Base-by-base conservation (phyloP, 2,113 vertebrate genomes). In the Pagrus major region DNA sequence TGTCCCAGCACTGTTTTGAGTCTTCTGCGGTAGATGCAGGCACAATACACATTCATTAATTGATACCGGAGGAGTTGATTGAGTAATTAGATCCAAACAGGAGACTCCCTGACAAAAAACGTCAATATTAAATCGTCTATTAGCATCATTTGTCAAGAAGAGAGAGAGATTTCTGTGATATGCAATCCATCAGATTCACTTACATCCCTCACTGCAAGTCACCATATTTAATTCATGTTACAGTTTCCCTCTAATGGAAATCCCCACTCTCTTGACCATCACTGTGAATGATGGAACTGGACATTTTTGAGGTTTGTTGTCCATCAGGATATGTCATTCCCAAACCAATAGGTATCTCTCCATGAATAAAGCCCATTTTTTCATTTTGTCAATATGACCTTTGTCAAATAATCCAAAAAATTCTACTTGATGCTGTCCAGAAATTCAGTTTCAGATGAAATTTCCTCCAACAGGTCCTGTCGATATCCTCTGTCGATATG, bases 11-110 rank as follows among this genome's bases (percentile, higher is more conserved):
- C 67, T 59, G 78, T 60, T 80, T n/a, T 23, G 46, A 86, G 73
- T 88, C 81, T 63, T 85, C 77, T 86, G 85, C 81, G 55, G 78
- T 68, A 77, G 76, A 89, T 67, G 88, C 87, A 92, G 89, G 88
- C 87, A 90, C 87, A 71, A 82, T 85, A 90, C 89, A 93, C 92
- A 94, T 94, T 94, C 93, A 92, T 80, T 89, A 85, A 71, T 56
- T 80, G 77, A 87, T 67, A 75, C 61, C 55, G 58, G 75, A 87
- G 65, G 47, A 76, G 72, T 75, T 63, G 71, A 85, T 79, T 81
- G 84, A 84, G 80, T 72, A 59, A 68, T 69, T 69, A n/a, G 64
- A 80, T 82, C 83, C 74, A 75, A 39, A 82, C 74, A 67, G 55
- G 63, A 52, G 18, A 78, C 71, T 83, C 81, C 81, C 56, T 51